These are phyloP conservation scores for Ia io DNA, from an alignment of 2,113 vertebrate genomes.

Conservation along the genomic window DNA sequence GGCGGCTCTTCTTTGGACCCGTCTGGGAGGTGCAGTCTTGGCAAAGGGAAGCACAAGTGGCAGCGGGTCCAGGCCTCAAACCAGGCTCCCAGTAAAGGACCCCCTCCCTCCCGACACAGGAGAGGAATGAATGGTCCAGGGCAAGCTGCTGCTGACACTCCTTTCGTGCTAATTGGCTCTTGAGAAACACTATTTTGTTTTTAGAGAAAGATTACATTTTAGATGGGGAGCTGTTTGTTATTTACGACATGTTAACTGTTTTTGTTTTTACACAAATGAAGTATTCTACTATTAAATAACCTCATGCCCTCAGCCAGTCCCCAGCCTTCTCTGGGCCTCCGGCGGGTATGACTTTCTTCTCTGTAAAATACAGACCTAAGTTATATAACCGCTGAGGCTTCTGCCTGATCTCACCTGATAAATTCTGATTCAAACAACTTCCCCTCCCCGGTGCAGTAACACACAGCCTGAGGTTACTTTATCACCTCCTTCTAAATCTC, in stretches of 20 bases:
- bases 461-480: slow-evolving; percentile 15
- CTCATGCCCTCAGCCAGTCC: background rate
- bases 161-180: background rate
- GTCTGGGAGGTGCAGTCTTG: too few species aligned
- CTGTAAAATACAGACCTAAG: background rate
- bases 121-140: too few species aligned
- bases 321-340: background rate
- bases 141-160: background rate
- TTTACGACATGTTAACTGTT: background rate
- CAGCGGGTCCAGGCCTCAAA: background rate
- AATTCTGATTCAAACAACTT: slow-evolving; percentile 46
- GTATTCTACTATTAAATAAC: background rate
- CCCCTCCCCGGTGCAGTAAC: slow-evolving; percentile 27
- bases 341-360: background rate
- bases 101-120: background rate
- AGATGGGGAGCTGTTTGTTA: background rate
- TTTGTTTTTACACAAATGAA: background rate
- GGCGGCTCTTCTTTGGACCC: background rate
- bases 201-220: background rate
- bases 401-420: slow-evolving; percentile 46
- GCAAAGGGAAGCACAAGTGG: background rate
- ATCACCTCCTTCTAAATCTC: background rate
- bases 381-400: background rate
- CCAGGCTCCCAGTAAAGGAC: background rate
- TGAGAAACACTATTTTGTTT: background rate